A percentile compares a stretch with the other conserved stretches of the same genome.
These are phyloP conservation scores for Bombus balteatus DNA, from an alignment of 1,140 invertebrate species.

Conservation along the genomic window DNA sequence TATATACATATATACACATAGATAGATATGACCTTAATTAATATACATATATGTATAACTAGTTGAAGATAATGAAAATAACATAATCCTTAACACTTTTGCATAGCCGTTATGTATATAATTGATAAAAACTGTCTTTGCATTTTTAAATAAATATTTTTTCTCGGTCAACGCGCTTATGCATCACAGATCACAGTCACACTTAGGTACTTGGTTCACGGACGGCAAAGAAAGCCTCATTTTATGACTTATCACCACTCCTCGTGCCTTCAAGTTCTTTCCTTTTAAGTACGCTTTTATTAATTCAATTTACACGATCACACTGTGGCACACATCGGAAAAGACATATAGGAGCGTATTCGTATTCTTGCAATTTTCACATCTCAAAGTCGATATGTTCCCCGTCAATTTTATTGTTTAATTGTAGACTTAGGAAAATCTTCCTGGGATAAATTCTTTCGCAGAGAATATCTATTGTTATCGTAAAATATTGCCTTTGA, in stretches of 20 bases:
- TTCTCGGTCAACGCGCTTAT: slow-evolving; percentile 57
- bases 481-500: neutral
- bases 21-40: slow-evolving; percentile 44
- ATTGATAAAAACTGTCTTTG: slow-evolving; percentile 43
- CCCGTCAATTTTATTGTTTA: neutral
- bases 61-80: slow-evolving; percentile 31
- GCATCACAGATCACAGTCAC: slow-evolving; percentile 76
- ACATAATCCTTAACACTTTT: slow-evolving; percentile 30
- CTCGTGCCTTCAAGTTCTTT: slow-evolving; percentile 14
- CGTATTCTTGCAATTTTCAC: neutral
- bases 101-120: slow-evolving; percentile 53
- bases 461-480: neutral
- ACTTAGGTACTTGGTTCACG: slow-evolving; percentile 76
- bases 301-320: slow-evolving; percentile 10
- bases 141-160: slow-evolving; percentile 64
- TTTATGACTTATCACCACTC: slow-evolving; percentile 34
- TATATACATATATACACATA: slow-evolving; percentile 47
- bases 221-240: slow-evolving; percentile 41
- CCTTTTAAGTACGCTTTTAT: slow-evolving; percentile 38
- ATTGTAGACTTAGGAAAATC: neutral
- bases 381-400: neutral
- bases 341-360: neutral
- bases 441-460: no score
- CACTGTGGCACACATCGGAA: neutral
- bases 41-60: slow-evolving; percentile 33